Conservation (phyloP, 1,140 invertebrate genomes). For the Halyomorpha halys region DNA sequence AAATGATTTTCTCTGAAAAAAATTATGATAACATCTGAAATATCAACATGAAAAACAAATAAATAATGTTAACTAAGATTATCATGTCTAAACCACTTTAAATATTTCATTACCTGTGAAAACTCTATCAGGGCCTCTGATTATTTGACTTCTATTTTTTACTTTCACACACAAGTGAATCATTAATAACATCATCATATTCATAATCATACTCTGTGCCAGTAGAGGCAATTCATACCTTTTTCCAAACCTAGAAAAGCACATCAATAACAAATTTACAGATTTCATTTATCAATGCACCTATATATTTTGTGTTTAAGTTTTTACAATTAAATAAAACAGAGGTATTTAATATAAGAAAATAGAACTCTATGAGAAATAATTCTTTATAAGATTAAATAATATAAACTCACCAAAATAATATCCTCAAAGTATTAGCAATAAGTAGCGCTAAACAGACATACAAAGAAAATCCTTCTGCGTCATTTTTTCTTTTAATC, state of each 20-base stretch:
- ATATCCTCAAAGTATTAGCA: slow-evolving; percentile 91
- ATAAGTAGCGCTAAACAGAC: slow-evolving; percentile 90
- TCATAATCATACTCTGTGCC: slow-evolving; percentile 96
- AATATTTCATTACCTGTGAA: slow-evolving; percentile 67
- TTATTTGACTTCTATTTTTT: slow-evolving; percentile 67
- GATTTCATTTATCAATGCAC: too few relatives aligned
- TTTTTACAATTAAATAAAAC: too few relatives aligned
- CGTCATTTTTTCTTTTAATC: slow-evolving; percentile 79
- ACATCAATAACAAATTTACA: too few relatives aligned
- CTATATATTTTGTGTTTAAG: too few relatives aligned
- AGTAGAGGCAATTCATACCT: slow-evolving; percentile 89
- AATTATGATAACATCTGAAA: too few relatives aligned
- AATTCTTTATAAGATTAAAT: not conserved
- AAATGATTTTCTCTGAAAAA: too few relatives aligned
- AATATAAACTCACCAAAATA: slow-evolving; percentile 79
- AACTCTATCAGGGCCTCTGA: slow-evolving; percentile 62
- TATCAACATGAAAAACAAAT: too few relatives aligned
- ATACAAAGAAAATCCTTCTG: slow-evolving; percentile 91
- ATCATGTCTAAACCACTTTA: not conserved
- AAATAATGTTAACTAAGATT: not conserved
- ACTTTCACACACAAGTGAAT: slow-evolving; percentile 87
- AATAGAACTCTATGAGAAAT: too few relatives aligned
- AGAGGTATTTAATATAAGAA: too few relatives aligned
- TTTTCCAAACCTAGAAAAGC: slow-evolving; percentile 85
- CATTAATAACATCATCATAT: slow-evolving; percentile 89